Base-by-base conservation (phyloP, 2,888 invertebrate species). In the Lasioglossum figueresi region DNA sequence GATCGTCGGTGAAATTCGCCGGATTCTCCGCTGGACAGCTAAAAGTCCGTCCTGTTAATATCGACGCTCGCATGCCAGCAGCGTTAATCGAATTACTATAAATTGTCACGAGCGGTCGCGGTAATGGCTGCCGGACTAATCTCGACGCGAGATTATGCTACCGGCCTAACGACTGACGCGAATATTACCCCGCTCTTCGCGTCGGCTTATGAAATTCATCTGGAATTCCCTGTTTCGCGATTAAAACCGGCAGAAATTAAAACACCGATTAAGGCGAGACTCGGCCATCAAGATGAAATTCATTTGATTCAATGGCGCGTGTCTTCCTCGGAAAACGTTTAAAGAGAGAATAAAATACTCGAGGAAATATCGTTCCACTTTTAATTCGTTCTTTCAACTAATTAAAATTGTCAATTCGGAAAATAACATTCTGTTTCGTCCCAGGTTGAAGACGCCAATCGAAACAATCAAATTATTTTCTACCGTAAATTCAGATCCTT, bases 1-100 rank as follows among this genome's bases (percentile, higher is more conserved):
- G 45, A 31, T 52, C 52, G 75, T 68, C 34, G 34, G 10, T 34
- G 19, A 34, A 37, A 68, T 34, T 34, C 66, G 6, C 59, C 59
- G 59, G 16, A 63, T 66, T 31, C 63, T 16, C 31, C 19, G 63
- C 8, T 34, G 6, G 63, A 31, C 31, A 31, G 63, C 34, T 31
- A 19, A 66, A 66, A 66, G 63, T 34, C 27, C 63, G 16, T 66
- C 8, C 23, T 23, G 34, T 66, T 31, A 66, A 66, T 66, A 66
- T 66, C 59, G 59, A 59, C 48, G 14, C 59, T 59, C 27, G 14
- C 59, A 12, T 27, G 27, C 56, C n/a, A 27, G 27, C n/a, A 59
- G 27, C 14, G 59, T 59, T 59, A 59, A 59, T 59, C 59, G 59
- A 59, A 59, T 59, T 59, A 59, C 59, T 59, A 59, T 59, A 59